A percentile compares a stretch with the other conserved stretches of the same genome.
Conservation (phyloP, 1,140 invertebrate species). For the Thalassaphorura encarpata region DNA sequence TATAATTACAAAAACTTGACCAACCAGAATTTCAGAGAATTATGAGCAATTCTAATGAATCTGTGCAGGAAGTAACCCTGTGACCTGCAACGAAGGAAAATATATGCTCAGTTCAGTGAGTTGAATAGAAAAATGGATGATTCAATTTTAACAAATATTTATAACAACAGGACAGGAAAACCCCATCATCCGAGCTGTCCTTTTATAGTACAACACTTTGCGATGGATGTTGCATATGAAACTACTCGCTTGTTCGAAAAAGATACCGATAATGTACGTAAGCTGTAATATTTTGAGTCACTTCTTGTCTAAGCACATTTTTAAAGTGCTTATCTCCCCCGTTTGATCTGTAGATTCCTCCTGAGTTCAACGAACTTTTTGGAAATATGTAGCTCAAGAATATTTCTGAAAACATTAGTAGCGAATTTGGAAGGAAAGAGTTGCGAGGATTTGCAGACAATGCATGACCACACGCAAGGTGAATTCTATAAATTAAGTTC, state of each 20-base stretch:
- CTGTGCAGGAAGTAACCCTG: no score
- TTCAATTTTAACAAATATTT: no score
- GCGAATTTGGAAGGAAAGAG: not conserved
- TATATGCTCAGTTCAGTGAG: constrained; percentile 2
- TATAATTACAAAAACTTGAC: no score
- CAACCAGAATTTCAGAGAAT: no score
- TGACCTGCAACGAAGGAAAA: constrained; percentile 31
- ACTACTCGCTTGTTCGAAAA: constrained; percentile 38
- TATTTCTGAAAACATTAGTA: constrained; percentile 3
- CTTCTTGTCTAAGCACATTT: no score
- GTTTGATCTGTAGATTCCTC: constrained; percentile 14
- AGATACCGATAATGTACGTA: constrained; percentile 39
- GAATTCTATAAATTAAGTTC: no score
- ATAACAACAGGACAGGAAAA: no score
- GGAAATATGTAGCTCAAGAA: constrained; percentile 9
- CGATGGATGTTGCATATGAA: constrained; percentile 38
- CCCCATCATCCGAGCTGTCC: constrained; percentile 17
- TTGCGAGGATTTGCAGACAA: not conserved
- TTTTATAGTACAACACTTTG: constrained; percentile 40
- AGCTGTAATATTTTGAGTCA: not conserved
- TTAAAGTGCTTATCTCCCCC: no score
- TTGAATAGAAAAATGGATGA: constrained; percentile 16
- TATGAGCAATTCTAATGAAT: no score
- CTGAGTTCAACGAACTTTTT: constrained; percentile 19
- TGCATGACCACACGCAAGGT: not conserved